phyloP scores from a whole-genome alignment of 1,140 invertebrate genomes.

The Drosophila burlai region DNA sequence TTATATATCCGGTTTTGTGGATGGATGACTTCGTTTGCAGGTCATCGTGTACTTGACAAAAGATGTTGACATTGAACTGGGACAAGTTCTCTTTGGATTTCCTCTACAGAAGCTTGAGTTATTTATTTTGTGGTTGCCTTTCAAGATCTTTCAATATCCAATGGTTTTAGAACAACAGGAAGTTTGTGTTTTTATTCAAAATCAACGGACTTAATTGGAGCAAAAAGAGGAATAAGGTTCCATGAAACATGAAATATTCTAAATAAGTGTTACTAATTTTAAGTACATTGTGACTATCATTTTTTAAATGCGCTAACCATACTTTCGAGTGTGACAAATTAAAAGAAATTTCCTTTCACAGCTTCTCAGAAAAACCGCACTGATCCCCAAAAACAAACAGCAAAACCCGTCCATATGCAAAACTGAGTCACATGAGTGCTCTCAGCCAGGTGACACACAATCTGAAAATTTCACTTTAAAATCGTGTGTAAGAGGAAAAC shows the following conservation, averaged over 20 bases:
- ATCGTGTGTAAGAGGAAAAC: conserved; percentile 40
- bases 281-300: neutral
- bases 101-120: conserved; percentile 11
- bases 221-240: neutral
- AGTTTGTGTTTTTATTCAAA: neutral
- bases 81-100: conserved; percentile 41
- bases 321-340: conserved; percentile 5
- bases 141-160: neutral
- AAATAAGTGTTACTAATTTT: neutral
- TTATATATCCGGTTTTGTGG: conserved; percentile 54
- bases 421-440: conserved; percentile 36
- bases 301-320: neutral
- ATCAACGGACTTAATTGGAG: neutral
- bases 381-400: neutral
- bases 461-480: conserved; percentile 57
- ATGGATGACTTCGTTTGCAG: conserved; percentile 54
- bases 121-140: conserved; percentile 1
- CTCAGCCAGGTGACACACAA: conserved; percentile 48
- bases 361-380: conserved; percentile 41
- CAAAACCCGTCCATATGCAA: conserved; percentile 34
- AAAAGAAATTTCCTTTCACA: conserved; percentile 11
- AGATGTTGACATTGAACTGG: conserved; percentile 47
- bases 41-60: conserved; percentile 54
- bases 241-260: neutral
- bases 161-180: conserved; percentile 3